These are phyloP conservation scores for Coluber constrictor DNA, from an alignment of 2,797 vertebrate species.

Conservation along the genomic window DNA sequence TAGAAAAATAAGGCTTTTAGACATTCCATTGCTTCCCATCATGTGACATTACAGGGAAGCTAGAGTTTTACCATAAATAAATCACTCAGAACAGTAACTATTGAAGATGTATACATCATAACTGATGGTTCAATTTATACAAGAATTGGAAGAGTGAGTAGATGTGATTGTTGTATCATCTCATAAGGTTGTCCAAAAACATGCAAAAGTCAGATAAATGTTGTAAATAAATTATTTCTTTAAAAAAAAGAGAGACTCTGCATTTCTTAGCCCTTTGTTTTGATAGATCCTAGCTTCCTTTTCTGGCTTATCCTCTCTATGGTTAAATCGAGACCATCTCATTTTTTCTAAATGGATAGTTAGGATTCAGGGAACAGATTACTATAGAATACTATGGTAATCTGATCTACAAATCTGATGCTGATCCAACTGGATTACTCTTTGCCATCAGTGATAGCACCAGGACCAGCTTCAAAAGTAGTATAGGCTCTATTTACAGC, in stretches of 20 bases:
- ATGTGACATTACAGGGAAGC: neutral
- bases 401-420: neutral
- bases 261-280: neutral
- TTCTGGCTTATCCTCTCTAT: neutral
- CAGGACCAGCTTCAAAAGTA: neutral
- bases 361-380: neutral
- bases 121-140: neutral
- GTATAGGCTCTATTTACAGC: neutral
- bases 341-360: neutral
- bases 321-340: neutral
- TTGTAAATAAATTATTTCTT: neutral
- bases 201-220: neutral
- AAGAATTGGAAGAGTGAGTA: neutral
- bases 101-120: neutral
- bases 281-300: neutral
- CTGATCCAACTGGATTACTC: neutral
- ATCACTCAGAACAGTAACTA: neutral
- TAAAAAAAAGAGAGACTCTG: neutral
- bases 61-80: neutral
- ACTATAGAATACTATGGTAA: neutral
- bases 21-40: neutral
- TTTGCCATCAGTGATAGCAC: neutral
- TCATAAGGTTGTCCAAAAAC: neutral
- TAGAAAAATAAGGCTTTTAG: neutral
- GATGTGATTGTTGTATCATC: neutral